Evolutionary conservation across 2,888 invertebrate species (phyloP).

Genomic region (Julus scanicus): DNA sequence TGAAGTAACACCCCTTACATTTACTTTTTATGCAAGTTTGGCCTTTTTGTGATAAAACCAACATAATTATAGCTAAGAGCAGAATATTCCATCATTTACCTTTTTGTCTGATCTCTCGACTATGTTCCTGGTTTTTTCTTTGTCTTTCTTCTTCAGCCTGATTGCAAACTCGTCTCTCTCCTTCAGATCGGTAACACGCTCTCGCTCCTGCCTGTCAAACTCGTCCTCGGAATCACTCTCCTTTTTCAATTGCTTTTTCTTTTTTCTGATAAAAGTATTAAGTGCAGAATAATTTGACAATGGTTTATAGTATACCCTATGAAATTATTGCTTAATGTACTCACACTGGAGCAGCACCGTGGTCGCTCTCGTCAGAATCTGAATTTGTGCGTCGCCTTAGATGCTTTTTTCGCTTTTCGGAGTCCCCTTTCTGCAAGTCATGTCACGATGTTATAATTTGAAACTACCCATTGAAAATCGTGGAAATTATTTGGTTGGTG

Average conservation of each 20-base stretch:
- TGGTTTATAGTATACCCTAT: neutral
- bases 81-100: conserved; percentile 60
- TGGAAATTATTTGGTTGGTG: neutral
- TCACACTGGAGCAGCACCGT: neutral
- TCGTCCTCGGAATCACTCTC: conserved; percentile 71
- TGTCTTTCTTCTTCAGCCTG: conserved; percentile 88
- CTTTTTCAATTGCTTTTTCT: neutral
- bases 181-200: conserved; percentile 82
- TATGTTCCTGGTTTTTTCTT: conserved; percentile 85
- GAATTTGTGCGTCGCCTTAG: conserved; percentile 57
- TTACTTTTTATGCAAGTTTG: neutral
- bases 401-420: conserved; percentile 42
- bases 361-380: conserved; percentile 56
- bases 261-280: neutral
- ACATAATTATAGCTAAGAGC: no score
- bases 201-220: conserved; percentile 75
- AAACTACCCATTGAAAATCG: neutral
- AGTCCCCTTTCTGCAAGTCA: neutral
- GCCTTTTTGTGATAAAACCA: neutral
- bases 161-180: conserved; percentile 95
- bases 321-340: neutral
- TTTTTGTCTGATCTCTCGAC: conserved; percentile 69
- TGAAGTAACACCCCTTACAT: neutral
- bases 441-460: neutral
- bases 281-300: neutral